Evolutionary conservation across 2,113 vertebrate species (phyloP), one percentile per base, ranked within the genome.

Genomic region (Cheilinus undulatus): DNA sequence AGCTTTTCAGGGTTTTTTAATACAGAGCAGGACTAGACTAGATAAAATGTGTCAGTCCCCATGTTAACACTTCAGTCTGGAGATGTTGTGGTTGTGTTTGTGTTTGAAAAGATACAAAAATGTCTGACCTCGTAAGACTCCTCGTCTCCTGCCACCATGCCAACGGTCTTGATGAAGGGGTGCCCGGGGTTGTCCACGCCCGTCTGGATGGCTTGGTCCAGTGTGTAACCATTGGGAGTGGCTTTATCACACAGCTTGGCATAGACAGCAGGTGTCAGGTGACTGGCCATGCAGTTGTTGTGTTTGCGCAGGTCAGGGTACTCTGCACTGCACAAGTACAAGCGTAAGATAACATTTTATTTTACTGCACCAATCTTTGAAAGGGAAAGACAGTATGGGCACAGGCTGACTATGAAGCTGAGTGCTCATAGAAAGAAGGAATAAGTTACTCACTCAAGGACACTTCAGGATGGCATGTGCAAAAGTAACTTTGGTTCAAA

Each of bases 221-320:
- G 81, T 0, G 96, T 98, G 94, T 90, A 99, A 38, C 97, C 97
- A 2, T 93, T 96, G 71, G 97, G 94, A 14, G 97, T 99, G 76
- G 92, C 74, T 88, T 96, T 97, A 80, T 97, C 94, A 42, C 95
- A 96, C 82, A 99, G 95, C 84, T 92, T 94, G 73, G 96, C 90
- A 1, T 99, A 99, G 89, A 99, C 85, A 74, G 95, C 92, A 5
- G 98, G 98, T 0, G 96, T 97, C 90, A 99, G 92, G 92, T 89
- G 92, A 87, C 93, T 96, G 78, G 98, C 96, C 97, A 99, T 98
- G 93, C 97, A 99, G 92, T 99, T 99, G 93, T 99, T 99, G 91
- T 99, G 98, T 88, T 97, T 97, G 81, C 97, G 94, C 82, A 99
- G 94, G 87, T 99, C 97, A 0, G 98, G 98, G 79, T 96, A 99